A percentile compares a stretch with the other conserved stretches of the same genome.
Evolutionary conservation across 2,113 vertebrate genomes (phyloP).

Genomic region (human (Homo sapiens)): GRCh38 chr16:19529501-19530000

Average conservation of each 20-base stretch:
- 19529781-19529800: background rate
- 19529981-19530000: too few species aligned
- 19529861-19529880: background rate
- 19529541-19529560: background rate
- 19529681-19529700: conserved; percentile 8
- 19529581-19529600: background rate
- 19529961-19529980: too few species aligned
- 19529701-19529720: background rate
- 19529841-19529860: conserved; percentile 15
- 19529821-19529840: background rate
- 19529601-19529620: background rate
- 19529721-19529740: conserved; percentile 2
- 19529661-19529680: background rate
- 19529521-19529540: background rate
- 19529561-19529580: background rate
- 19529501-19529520: background rate
- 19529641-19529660: background rate
- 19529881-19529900: background rate
- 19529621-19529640: background rate
- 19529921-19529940: too few species aligned
- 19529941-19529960: too few species aligned
- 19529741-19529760: conserved; percentile 8
- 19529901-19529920: background rate
- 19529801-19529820: background rate
- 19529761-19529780: background rate